Evolutionary conservation across 2,888 invertebrate species (phyloP), one percentile per base, ranked within the genome.

Genomic region (Andrena flavipes): DNA sequence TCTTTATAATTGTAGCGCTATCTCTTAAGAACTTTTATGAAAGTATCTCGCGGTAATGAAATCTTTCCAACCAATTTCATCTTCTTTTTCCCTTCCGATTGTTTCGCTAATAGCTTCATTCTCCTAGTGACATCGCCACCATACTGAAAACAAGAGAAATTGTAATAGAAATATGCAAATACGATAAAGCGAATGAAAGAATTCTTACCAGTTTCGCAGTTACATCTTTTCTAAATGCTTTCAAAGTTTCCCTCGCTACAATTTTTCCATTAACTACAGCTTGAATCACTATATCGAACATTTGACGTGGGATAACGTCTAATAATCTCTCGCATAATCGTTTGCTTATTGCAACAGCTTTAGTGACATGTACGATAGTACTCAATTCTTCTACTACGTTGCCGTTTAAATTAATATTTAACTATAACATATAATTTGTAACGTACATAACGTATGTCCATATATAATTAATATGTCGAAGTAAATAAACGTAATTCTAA

Each of bases 61-160:
- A 99, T 97, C 92, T 98, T 98, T 65, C 98, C 99, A 80, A 99
- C 95, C 95, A 96, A 96, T 91, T 97, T 96, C 98, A 99, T 97
- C 94, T 97, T 97, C 94, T 98, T 98, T 94, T 99, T 99, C 7
- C 99, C 99, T 90, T 98, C 98, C 0, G 97, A 96, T 95, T 99
- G 99, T 91, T 97, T 96, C 82, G 96, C 96, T 26, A 99, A 94
- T 48, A 99, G 95, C 93, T 99, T 99, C 95, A 97, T 98, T 92
- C 97, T 96, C 89, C 99, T 95, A 0, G 98, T 97, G 2, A 98
- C 95, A 94, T 99, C 99, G 20, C 99, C 99, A 0, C 99, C 99
- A 92, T 99, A 98, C 97, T 98, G 63, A 8, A 91, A 89, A 76
- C 23, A 73, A 74, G 63, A 72, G 69, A 68, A 64, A 29, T 63